phyloP scores from a whole-genome alignment of 2,113 vertebrate genomes.

The Chascanopsetta lugubris region DNA sequence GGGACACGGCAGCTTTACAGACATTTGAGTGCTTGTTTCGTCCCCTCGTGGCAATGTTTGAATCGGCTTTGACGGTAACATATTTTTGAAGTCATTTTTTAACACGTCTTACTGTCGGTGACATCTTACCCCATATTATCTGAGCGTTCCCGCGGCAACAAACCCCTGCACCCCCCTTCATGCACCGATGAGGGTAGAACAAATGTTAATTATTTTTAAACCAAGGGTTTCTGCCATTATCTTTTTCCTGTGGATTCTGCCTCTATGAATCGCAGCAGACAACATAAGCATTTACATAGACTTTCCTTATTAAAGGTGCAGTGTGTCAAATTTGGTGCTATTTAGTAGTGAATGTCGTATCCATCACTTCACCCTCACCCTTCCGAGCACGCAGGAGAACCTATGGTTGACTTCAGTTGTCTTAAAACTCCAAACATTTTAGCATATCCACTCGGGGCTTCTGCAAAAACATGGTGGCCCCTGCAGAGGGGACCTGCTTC shows the following conservation, averaged over 20 bases:
- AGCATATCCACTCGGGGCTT: too few species aligned
- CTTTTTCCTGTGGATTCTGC: conserved; percentile 18
- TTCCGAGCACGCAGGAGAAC: too few species aligned
- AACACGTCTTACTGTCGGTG: conserved; percentile 11
- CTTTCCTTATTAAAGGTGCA: too few species aligned
- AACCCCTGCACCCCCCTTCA: not conserved
- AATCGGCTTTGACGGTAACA: not conserved
- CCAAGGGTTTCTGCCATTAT: conserved; percentile 13
- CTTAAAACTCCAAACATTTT: too few species aligned
- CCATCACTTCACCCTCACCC: too few species aligned
- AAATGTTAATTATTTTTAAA: conserved; percentile 46
- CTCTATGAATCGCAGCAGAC: conserved; percentile 12
- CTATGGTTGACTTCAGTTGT: too few species aligned
- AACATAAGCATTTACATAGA: conserved; percentile 31
- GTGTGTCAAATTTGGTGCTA: too few species aligned
- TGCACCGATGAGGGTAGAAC: conserved; percentile 20
- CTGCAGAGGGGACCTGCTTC: too few species aligned
- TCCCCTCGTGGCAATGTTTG: not conserved
- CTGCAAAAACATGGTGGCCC: too few species aligned
- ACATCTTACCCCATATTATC: conserved; percentile 33
- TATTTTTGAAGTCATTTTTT: conserved; percentile 13
- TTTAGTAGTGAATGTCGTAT: too few species aligned
- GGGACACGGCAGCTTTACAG: not conserved
- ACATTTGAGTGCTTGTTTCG: not conserved
- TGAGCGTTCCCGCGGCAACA: conserved; percentile 28